Percentiles rank a stretch among this genome's conserved stretches.
These are phyloP conservation scores for Danionella dracula DNA, from an alignment of 2,797 vertebrate species.

Conservation along the genomic window DNA sequence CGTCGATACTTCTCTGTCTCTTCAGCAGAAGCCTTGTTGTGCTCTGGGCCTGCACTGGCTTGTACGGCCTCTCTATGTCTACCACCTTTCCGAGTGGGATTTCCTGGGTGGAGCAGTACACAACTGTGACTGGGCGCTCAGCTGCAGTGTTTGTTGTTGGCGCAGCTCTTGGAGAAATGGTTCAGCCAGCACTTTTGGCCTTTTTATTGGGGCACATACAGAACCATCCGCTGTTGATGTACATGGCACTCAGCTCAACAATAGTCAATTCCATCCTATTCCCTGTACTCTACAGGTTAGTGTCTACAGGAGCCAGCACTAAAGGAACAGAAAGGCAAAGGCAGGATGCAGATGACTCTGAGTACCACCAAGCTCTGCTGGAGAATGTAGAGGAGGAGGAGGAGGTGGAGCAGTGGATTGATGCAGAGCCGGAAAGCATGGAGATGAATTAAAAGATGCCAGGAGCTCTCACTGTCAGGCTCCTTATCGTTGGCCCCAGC, in stretches of 20 bases:
- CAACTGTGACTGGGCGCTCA: constrained; percentile 69
- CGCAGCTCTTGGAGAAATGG: constrained; percentile 86
- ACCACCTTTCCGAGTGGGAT: constrained; percentile 87
- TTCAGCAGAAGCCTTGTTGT: constrained; percentile 52
- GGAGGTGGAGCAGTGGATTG: constrained; percentile 70
- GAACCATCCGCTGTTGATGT: constrained; percentile 75
- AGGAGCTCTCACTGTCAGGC: constrained; percentile 63
- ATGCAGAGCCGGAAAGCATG: constrained; percentile 83
- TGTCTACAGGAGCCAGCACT: constrained; percentile 41
- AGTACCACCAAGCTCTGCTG: constrained; percentile 76
- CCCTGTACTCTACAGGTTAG: constrained; percentile 84
- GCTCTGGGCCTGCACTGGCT: constrained; percentile 74
- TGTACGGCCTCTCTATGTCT: constrained; percentile 88
- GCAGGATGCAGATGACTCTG: constrained; percentile 58
- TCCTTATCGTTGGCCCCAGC: no score
- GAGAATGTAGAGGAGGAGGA: constrained; percentile 67
- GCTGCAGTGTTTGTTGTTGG: constrained; percentile 81
- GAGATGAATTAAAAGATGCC: constrained; percentile 82
- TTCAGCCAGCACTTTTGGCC: constrained; percentile 75
- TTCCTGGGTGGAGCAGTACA: constrained; percentile 94
- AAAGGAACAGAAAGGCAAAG: constrained; percentile 4
- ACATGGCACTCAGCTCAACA: constrained; percentile 67
- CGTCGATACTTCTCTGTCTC: constrained; percentile 74
- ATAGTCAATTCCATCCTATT: constrained; percentile 76
- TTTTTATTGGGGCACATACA: constrained; percentile 70